Evolutionary conservation across 2,797 vertebrate species (phyloP).

Genomic region (Myotis myotis): DNA sequence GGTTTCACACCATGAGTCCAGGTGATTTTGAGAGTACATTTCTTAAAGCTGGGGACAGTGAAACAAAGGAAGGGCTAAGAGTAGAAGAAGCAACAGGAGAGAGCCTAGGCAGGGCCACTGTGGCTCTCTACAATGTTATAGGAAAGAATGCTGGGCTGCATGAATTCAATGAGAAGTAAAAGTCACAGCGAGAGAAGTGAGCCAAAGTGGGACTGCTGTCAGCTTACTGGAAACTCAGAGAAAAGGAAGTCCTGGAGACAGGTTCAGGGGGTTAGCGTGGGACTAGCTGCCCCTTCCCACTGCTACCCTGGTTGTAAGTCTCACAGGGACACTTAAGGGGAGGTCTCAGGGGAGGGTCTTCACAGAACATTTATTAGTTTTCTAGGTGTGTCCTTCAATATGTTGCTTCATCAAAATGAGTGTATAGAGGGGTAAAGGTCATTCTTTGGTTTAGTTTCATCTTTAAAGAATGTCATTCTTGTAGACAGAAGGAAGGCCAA

Average conservation of each 20-base stretch:
- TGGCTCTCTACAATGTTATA: background rate
- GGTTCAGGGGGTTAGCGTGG: background rate
- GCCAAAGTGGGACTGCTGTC: background rate
- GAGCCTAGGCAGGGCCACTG: background rate
- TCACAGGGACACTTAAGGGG: background rate
- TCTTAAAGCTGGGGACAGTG: background rate
- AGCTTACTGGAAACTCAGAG: background rate
- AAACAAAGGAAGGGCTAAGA: background rate
- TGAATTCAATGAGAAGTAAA: background rate
- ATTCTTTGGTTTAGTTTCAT: too few species aligned
- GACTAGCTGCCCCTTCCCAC: background rate
- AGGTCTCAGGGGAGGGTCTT: too few species aligned
- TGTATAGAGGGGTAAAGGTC: too few species aligned
- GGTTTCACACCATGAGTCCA: background rate
- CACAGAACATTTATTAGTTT: too few species aligned
- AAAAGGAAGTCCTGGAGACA: background rate
- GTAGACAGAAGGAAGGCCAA: too few species aligned
- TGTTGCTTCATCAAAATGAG: too few species aligned
- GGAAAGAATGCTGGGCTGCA: background rate
- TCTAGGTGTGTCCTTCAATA: too few species aligned
- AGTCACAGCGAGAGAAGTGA: background rate
- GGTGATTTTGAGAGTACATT: background rate
- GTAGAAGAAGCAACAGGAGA: background rate
- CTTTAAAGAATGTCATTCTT: too few species aligned
- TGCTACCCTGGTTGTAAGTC: background rate